phyloP scores from a whole-genome alignment of 2,797 vertebrate genomes.

The Crax fasciolata region DNA sequence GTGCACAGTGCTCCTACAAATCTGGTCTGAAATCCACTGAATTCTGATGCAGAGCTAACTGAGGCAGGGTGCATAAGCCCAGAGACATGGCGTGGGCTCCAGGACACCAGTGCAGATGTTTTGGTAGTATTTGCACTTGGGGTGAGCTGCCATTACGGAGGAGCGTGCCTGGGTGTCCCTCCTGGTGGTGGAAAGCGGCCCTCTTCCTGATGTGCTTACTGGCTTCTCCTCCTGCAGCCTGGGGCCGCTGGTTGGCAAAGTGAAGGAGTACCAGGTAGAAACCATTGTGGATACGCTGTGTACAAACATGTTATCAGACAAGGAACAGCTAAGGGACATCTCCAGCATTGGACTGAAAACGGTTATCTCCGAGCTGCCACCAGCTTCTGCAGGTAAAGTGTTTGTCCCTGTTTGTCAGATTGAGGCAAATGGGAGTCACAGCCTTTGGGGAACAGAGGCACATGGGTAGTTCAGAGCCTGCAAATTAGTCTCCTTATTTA shows the following conservation, averaged over 20 bases:
- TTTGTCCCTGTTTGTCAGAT: neutral
- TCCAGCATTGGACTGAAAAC: slow-evolving; percentile 97
- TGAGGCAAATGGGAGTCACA: neutral
- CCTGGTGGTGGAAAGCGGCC: neutral
- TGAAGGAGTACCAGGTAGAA: slow-evolving; percentile 97
- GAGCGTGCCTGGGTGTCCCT: neutral
- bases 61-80: neutral
- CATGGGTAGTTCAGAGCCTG: neutral
- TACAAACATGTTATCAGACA: slow-evolving; percentile 94
- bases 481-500: neutral
- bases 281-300: slow-evolving; percentile 94
- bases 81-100: neutral
- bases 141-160: neutral
- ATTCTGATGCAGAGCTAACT: neutral
- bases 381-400: slow-evolving; percentile 88
- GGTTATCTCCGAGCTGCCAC: slow-evolving; percentile 91
- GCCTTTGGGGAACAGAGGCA: neutral
- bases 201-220: neutral
- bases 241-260: slow-evolving; percentile 94
- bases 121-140: neutral
- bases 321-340: slow-evolving; percentile 94
- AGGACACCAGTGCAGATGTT: accelerated
- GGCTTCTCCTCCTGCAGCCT: slow-evolving; percentile 80
- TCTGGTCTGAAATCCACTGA: neutral
- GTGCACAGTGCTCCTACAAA: neutral